These are phyloP conservation scores for Scaptomyza tumidula DNA, from an alignment of 2,888 invertebrate species.

Conservation along the genomic window DNA sequence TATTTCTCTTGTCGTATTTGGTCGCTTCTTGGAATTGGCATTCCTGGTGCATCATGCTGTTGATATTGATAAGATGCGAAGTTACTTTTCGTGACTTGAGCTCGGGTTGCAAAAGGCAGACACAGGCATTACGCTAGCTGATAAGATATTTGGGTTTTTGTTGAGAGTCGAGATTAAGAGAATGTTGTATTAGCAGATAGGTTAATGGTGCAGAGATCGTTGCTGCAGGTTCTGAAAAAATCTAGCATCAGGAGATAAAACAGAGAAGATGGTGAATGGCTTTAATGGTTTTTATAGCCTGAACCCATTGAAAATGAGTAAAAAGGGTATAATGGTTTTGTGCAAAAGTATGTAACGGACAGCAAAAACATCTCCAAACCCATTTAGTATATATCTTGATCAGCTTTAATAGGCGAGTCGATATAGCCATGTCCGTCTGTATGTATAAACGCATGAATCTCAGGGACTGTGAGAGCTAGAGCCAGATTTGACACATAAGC, in stretches of 20 bases:
- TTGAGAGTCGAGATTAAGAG: constrained; percentile 13
- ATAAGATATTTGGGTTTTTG: constrained; percentile 28
- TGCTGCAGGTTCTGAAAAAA: not conserved
- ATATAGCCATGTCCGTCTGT: too few species aligned
- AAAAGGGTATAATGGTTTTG: not conserved
- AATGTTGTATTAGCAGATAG: constrained; percentile 21
- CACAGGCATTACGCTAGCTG: constrained; percentile 24
- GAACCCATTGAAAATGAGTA: not conserved
- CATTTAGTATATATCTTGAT: too few species aligned
- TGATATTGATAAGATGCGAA: constrained; percentile 52
- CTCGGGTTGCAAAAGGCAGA: constrained; percentile 64
- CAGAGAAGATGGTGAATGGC: not conserved
- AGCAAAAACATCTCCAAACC: too few species aligned
- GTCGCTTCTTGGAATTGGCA: constrained; percentile 47
- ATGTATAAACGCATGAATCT: too few species aligned
- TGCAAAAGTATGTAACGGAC: too few species aligned
- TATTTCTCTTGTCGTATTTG: not conserved
- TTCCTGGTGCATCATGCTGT: constrained; percentile 42
- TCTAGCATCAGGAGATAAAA: constrained; percentile 17
- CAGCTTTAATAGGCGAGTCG: too few species aligned
- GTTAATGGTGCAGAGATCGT: constrained; percentile 35
- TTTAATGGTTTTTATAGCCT: not conserved
- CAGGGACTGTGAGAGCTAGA: too few species aligned
- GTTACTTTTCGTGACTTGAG: constrained; percentile 22
- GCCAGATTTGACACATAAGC: too few species aligned